Conservation (phyloP, 2,113 vertebrate species). For the Pollimyrus isidori region DNA sequence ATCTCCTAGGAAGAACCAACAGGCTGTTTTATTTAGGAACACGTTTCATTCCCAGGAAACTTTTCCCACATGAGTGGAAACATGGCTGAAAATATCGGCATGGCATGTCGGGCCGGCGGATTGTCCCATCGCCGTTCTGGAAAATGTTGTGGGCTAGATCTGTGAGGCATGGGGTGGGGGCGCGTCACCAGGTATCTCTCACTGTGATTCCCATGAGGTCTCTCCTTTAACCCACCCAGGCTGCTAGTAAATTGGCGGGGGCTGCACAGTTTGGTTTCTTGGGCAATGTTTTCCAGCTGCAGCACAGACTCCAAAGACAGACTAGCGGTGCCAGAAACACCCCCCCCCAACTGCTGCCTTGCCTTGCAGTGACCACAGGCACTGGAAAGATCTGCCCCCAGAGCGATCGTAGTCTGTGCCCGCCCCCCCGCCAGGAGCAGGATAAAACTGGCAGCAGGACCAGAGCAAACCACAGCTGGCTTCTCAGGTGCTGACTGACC, state of each 20-base stretch:
- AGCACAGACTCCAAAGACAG: neutral
- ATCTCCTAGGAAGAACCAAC: neutral
- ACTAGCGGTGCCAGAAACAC: neutral
- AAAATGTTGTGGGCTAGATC: neutral
- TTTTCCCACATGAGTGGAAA: neutral
- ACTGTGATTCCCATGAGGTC: neutral
- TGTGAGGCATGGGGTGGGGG: neutral
- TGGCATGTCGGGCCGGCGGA: neutral
- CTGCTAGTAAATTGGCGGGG: conserved; percentile 16
- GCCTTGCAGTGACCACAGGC: neutral
- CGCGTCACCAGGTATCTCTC: neutral
- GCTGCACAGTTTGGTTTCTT: neutral
- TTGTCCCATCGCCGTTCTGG: neutral
- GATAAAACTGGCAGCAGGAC: neutral
- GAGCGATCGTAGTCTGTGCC: neutral
- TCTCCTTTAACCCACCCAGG: neutral
- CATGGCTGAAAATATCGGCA: neutral
- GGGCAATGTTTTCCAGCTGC: neutral
- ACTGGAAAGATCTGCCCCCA: neutral
- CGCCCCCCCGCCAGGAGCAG: neutral
- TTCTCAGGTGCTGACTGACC: neutral
- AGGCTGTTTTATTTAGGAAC: neutral
- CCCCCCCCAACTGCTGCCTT: neutral
- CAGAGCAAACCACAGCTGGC: neutral
- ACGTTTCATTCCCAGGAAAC: neutral